Conservation (phyloP, 30 jellyfish, hydroid and myxozoan species). For the Phacellophora camtschatica region DNA sequence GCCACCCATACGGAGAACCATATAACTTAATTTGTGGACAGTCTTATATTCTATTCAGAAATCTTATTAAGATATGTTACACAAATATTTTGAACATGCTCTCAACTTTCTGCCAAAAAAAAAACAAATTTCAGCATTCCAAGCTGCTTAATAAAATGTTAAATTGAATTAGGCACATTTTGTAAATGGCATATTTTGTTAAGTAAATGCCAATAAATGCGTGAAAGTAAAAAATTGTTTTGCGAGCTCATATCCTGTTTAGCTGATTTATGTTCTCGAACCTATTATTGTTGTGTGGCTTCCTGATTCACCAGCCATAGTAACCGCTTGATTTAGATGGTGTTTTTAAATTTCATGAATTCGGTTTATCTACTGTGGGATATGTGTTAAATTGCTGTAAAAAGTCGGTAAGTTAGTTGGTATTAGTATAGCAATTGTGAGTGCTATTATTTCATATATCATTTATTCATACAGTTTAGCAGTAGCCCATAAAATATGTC, state of each 20-base stretch:
- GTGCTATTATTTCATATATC: neutral
- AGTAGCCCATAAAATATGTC: neutral
- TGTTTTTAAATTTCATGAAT: neutral
- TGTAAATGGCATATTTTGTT: too few relatives aligned
- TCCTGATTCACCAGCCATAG: neutral
- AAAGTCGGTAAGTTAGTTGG: neutral
- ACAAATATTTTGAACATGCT: too few relatives aligned
- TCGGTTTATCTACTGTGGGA: constrained; percentile 6
- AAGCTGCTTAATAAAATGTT: too few relatives aligned
- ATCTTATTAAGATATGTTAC: too few relatives aligned
- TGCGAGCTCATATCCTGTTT: neutral
- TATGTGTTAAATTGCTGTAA: constrained; percentile 4
- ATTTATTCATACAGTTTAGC: neutral
- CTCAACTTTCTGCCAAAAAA: too few relatives aligned
- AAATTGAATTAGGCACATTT: too few relatives aligned
- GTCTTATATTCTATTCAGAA: too few relatives aligned
- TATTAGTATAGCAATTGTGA: neutral
- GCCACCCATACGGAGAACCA: too few relatives aligned
- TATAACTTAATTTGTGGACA: too few relatives aligned
- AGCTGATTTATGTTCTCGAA: neutral
- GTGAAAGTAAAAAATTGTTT: neutral
- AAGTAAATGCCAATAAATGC: too few relatives aligned
- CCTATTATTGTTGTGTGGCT: neutral
- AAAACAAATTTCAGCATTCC: too few relatives aligned
- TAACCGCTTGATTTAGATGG: neutral